These are phyloP conservation scores for Tokudaia muenninki DNA, from an alignment of 2,797 vertebrate species.

Conservation along the genomic window DNA sequence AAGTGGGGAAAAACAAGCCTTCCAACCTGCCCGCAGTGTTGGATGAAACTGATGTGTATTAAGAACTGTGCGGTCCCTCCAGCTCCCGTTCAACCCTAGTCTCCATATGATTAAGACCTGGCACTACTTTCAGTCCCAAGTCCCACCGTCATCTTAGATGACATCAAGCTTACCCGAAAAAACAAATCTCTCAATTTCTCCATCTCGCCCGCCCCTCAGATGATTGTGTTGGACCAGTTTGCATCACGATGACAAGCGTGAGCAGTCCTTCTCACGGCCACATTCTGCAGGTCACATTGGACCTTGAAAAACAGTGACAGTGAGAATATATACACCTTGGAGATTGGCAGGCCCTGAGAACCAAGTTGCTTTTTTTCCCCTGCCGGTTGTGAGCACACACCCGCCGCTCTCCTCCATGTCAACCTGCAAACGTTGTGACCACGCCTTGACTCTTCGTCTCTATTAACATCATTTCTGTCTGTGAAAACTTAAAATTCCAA, in stretches of 20 bases:
- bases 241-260: neutral
- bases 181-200: neutral
- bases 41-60: neutral
- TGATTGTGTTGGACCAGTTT: neutral
- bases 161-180: neutral
- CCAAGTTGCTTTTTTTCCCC: neutral
- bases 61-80: neutral
- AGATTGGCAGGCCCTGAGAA: neutral
- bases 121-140: neutral
- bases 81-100: neutral
- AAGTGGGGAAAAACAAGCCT: neutral
- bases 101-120: neutral
- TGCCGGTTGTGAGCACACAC: neutral
- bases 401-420: neutral
- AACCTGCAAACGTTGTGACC: no score
- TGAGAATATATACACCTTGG: neutral
- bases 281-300: neutral
- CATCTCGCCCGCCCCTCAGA: neutral
- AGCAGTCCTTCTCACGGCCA: neutral
- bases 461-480: neutral
- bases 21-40: neutral
- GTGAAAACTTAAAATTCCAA: neutral
- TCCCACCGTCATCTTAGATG: neutral
- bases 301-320: neutral
- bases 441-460: neutral